Base-by-base conservation (phyloP, 2,797 vertebrate genomes). In the Helarctos malayanus region DNA sequence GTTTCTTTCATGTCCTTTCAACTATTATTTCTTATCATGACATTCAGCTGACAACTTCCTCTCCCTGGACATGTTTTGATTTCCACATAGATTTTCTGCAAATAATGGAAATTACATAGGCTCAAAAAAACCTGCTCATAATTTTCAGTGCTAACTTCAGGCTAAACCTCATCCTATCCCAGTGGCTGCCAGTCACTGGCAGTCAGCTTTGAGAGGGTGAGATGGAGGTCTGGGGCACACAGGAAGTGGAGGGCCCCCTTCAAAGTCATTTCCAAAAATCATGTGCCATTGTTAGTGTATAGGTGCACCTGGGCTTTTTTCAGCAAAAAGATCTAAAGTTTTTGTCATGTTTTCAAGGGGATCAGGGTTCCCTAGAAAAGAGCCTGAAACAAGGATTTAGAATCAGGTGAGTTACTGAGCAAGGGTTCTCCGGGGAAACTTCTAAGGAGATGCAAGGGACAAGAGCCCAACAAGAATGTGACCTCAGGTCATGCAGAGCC, bases 1-100 rank as follows among this genome's bases (percentile, higher is more conserved):
- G 6, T 81, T 88, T 38, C 85, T 71, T 90, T 95, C 57, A 23
- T 27, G 76, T 96, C 49, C 82, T 97, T 71, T 93, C 83, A 86
- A 61, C 59, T 86, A 29, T n/a, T 90, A 75, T 63, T 91, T 95
- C 85, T 90, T 65, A 83, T 47, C 56, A 57, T 49, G 89, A 45
- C 21, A 15, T 45, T 94, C 86, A 89, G 52, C 59, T 95, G 89
- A 91, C 91, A 94, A 47, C 59, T 84, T 80, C 65, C 21, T 82
- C 56, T 95, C 76, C 14, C 61, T 35, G 56, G 79, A 19, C 19
- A 35, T 35, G 86, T 86, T 96, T 91, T 88, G 59, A 91, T 95
- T 91, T 94, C 87, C 68, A 52, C 63, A 41, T 19, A 84, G 89
- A 57, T 79, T 97, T 95, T 57, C 82, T 56, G 38, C 54, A 93